Conservation (phyloP, 23 tunicate genomes). For the Halocynthia aurantium region DNA sequence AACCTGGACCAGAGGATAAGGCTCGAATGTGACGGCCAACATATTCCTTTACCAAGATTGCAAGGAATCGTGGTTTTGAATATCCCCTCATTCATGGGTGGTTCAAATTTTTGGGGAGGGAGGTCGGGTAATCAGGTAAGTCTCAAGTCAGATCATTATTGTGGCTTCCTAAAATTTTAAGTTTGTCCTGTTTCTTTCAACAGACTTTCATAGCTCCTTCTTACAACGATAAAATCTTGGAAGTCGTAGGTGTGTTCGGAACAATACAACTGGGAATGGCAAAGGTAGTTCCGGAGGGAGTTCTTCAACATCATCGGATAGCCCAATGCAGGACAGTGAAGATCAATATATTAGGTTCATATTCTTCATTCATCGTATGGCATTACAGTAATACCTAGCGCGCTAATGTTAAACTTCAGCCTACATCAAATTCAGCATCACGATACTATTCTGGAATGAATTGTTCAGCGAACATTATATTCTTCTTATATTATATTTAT, state of each 20-base stretch:
- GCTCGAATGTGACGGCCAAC: slow-evolving; percentile 88
- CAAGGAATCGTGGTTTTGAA: slow-evolving; percentile 95
- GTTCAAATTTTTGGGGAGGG: slow-evolving; percentile 92
- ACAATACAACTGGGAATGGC: slow-evolving; percentile 94
- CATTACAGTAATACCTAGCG: too few species aligned
- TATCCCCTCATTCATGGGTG: slow-evolving; percentile 88
- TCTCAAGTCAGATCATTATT: background rate
- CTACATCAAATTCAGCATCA: too few species aligned
- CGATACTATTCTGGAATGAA: too few species aligned
- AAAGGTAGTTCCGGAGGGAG: slow-evolving; percentile 78
- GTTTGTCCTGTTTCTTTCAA: background rate
- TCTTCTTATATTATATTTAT: too few species aligned
- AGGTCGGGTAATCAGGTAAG: slow-evolving; percentile 67
- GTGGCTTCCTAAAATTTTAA: too few species aligned
- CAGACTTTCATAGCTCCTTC: slow-evolving; percentile 97
- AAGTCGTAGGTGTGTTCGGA: slow-evolving; percentile 96
- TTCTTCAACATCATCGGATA: slow-evolving; percentile 93
- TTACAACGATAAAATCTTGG: slow-evolving; percentile 83
- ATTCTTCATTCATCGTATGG: background rate
- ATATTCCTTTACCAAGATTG: slow-evolving; percentile 60
- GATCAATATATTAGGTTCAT: slow-evolving; percentile 78
- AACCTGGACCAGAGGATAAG: slow-evolving; percentile 75
- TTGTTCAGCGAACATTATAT: too few species aligned
- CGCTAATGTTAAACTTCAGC: too few species aligned
- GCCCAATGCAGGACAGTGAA: slow-evolving; percentile 90